A percentile compares a stretch with the other conserved stretches of the same genome.
These are phyloP conservation scores for Sandelia bainsii DNA, from an alignment of 2,797 vertebrate species.

Conservation along the genomic window DNA sequence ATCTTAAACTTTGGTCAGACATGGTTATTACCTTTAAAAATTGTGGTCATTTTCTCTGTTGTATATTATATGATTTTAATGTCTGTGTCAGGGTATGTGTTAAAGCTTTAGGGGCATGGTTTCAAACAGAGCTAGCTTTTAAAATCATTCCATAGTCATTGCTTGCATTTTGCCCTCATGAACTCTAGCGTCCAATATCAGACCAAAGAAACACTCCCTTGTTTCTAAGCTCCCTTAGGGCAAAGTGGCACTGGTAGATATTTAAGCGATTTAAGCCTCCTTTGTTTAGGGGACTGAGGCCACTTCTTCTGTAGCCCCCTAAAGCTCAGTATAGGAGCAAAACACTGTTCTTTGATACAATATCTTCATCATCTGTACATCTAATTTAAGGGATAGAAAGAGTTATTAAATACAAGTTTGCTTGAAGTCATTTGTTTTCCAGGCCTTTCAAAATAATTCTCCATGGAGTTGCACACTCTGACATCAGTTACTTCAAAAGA, in stretches of 20 bases:
- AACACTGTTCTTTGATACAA: conserved; percentile 29
- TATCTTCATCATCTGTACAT: conserved; percentile 49
- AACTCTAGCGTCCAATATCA: conserved; percentile 73
- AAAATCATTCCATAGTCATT: conserved; percentile 56
- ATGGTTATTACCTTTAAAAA: conserved; percentile 61
- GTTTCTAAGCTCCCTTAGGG: conserved; percentile 72
- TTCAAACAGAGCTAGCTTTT: conserved; percentile 50
- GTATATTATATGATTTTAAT: conserved; percentile 63
- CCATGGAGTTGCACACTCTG: conserved; percentile 62
- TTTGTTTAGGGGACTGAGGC: conserved; percentile 67
- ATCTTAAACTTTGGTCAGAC: conserved; percentile 54
- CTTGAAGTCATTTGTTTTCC: conserved; percentile 68
- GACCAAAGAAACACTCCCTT: conserved; percentile 77
- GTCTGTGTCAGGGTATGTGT: conserved; percentile 56
- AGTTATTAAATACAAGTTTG: conserved; percentile 46
- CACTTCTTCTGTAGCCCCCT: conserved; percentile 47
- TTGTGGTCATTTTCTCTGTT: conserved; percentile 54
- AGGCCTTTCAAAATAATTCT: conserved; percentile 60
- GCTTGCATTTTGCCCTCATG: conserved; percentile 65
- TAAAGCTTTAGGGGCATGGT: conserved; percentile 52
- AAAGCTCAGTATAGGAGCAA: conserved; percentile 38
- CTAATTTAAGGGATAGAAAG: conserved; percentile 29
- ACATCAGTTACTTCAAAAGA: conserved; percentile 76
- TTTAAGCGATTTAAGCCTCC: conserved; percentile 75
- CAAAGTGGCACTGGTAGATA: conserved; percentile 71